Base-by-base conservation (phyloP, 2,888 invertebrate species). In the Dermolepida albohirtum region DNA sequence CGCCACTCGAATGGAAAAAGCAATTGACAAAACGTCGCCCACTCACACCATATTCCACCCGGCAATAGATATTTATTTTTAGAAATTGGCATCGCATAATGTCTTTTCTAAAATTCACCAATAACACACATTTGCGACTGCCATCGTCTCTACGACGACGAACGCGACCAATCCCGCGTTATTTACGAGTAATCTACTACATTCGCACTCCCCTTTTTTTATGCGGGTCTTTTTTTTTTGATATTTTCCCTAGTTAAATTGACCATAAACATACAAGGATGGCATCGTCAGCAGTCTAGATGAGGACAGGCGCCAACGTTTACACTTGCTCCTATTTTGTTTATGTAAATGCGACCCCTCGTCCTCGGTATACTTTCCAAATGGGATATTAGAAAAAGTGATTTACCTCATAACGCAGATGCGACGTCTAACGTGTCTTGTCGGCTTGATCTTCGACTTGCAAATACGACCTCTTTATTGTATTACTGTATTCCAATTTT, bases 181-280 rank as follows among this genome's bases (percentile, higher is more conserved):
- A 51, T 64, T 64, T 64, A 51, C 64, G 64, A 49, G 50, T 64
- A 64, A 64, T 64, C 50, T 64, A 40, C 22, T 50, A 50, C 64
- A 51, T 64, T 64, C 39, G 49, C 64, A 50, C 50, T 47, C 50
- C 64, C 34, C 34, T 51, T 64, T 50, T 64, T 51, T 64, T 51
- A 51, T 64, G 40, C 27, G 51, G 64, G 27, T 59, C 43, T 34
- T 34, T 34, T 34, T 34, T 34, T 34, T 29, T 29, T 29, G 29
- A 34, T 34, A 34, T 34, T 34, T 34, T 34, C 10, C 34, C 34
- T 34, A 34, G 62, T 59, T 66, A 66, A 66, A 66, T 66, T 66
- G 66, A 59, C 66, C 57, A 59, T 66, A 66, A 66, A 66, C 59
- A 66, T 66, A 27, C 59, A 54, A 66, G 49, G 66, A 57, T 57